These are phyloP conservation scores for Sesamia nonagrioides DNA, from an alignment of 1,140 invertebrate genomes.

Conservation along the genomic window DNA sequence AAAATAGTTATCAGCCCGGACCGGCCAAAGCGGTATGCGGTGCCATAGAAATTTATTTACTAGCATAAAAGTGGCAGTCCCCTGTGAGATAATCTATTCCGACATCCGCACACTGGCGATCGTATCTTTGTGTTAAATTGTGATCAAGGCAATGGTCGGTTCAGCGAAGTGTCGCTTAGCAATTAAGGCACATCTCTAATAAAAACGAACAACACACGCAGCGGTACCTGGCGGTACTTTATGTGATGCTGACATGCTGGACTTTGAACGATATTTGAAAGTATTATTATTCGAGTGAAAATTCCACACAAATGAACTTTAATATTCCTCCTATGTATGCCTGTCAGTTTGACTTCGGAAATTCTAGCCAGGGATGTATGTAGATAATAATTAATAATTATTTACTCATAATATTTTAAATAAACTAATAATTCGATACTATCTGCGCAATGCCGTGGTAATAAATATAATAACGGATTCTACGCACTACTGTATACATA, in stretches of 20 bases:
- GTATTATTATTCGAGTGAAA: neutral
- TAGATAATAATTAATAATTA: no score
- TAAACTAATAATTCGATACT: neutral
- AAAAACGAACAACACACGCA: neutral
- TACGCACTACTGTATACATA: neutral
- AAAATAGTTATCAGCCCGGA: constrained; percentile 52
- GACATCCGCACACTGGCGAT: neutral
- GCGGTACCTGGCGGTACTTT: no score
- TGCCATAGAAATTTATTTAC: constrained; percentile 53
- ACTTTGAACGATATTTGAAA: neutral
- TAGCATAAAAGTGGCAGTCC: constrained; percentile 41
- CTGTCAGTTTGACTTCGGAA: no score
- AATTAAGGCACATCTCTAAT: constrained; percentile 24
- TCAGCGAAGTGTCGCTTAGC: neutral
- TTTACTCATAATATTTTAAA: no score
- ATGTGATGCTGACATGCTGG: neutral
- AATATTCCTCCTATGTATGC: neutral
- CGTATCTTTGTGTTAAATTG: constrained; percentile 31
- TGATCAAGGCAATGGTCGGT: neutral
- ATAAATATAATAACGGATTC: neutral
- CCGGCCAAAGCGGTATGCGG: constrained; percentile 39
- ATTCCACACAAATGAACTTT: constrained; percentile 1
- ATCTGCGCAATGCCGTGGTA: neutral
- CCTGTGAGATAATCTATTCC: constrained; percentile 38
- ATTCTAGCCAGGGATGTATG: no score